Evolutionary conservation across 2,113 vertebrate species (phyloP).

Genomic region (Chelonoidis abingdonii): DNA sequence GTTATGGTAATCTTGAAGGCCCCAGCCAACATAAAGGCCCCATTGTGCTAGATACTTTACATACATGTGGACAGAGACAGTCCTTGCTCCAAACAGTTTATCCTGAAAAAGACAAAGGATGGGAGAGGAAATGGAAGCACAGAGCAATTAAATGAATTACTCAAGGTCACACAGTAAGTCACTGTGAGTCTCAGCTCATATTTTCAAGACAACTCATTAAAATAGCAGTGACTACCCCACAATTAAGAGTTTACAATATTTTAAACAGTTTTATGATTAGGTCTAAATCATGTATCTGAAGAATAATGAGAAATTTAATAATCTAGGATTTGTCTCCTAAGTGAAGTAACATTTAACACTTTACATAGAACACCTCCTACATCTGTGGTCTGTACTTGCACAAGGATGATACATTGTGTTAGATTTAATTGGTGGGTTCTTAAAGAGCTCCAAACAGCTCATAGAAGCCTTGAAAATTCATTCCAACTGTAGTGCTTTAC

Average conservation of each 20-base stretch:
- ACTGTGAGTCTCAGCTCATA: neutral
- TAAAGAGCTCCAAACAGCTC: neutral
- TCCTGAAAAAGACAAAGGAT: neutral
- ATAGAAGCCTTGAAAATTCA: neutral
- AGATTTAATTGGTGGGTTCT: slow-evolving; percentile 12
- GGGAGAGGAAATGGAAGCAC: neutral
- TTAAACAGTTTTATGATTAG: neutral
- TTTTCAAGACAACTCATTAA: neutral
- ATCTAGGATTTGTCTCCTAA: neutral
- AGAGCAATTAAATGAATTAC: neutral
- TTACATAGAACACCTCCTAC: neutral
- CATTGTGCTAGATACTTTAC: neutral
- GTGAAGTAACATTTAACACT: neutral
- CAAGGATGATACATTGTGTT: neutral
- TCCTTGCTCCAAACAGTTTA: neutral
- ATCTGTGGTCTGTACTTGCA: neutral
- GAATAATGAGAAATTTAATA: neutral
- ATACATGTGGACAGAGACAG: neutral
- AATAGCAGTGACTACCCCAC: neutral
- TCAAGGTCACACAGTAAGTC: neutral
- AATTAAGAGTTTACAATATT: neutral
- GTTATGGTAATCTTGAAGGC: neutral
- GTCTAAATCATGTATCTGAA: neutral
- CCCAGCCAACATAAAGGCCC: neutral
- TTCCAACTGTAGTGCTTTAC: neutral